A percentile compares a stretch with the other conserved stretches of the same genome.
These are phyloP conservation scores for Drosophila yooni DNA, from an alignment of 2,888 invertebrate genomes.

Conservation along the genomic window DNA sequence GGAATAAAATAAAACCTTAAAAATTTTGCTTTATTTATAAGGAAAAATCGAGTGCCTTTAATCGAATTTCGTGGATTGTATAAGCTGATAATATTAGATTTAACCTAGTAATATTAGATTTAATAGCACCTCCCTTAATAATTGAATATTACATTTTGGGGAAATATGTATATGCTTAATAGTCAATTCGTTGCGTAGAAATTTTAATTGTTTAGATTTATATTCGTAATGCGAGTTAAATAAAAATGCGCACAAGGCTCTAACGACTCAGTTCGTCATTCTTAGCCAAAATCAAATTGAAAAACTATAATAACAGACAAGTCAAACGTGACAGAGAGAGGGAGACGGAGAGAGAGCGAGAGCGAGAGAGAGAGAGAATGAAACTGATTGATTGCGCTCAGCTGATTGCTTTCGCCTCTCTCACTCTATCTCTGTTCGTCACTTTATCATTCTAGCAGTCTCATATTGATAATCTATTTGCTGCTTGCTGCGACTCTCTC, in stretches of 20 bases:
- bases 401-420: slow-evolving; percentile 35
- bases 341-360: not conserved
- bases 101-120: too few species aligned
- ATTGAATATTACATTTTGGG: too few species aligned
- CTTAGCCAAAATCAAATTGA: not conserved
- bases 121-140: too few species aligned
- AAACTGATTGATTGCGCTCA: slow-evolving; percentile 33
- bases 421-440: not conserved
- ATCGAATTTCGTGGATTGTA: too few species aligned
- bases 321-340: not conserved
- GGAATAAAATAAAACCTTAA: too few species aligned
- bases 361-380: slow-evolving; percentile 1
- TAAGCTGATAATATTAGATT: too few species aligned
- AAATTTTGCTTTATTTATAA: not conserved
- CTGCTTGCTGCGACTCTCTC: slow-evolving; percentile 16
- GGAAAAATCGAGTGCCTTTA: not conserved
- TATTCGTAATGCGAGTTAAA: not conserved
- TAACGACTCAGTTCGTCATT: not conserved
- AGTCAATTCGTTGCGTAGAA: not conserved
- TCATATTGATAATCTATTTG: slow-evolving; percentile 17
- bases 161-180: not conserved
- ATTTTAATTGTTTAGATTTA: not conserved
- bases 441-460: slow-evolving; percentile 10
- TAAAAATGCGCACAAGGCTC: not conserved
- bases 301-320: slow-evolving; percentile 7